phyloP scores from a whole-genome alignment of 2,797 vertebrate species.

The Hapalemur alaotrensis region DNA sequence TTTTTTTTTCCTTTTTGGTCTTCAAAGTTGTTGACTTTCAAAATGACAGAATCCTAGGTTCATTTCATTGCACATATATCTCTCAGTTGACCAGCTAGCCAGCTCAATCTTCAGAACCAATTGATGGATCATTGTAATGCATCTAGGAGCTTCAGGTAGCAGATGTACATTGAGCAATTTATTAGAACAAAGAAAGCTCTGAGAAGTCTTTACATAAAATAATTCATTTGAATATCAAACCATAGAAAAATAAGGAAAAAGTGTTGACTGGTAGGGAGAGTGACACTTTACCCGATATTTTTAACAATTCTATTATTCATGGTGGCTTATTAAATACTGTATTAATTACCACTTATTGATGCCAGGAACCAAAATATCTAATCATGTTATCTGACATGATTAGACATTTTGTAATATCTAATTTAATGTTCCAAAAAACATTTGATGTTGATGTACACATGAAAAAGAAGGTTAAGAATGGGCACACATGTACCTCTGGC shows the following conservation, averaged over 20 bases:
- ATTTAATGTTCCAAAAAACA: not conserved
- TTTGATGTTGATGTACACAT: not conserved
- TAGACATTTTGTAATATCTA: not conserved
- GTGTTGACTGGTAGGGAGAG: not conserved
- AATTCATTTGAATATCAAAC: not conserved
- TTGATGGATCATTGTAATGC: not conserved
- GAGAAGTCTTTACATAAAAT: not conserved
- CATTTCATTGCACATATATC: not conserved
- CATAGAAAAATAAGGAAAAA: not conserved
- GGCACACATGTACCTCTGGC: no score
- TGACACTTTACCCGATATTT: not conserved
- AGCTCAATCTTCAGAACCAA: not conserved
- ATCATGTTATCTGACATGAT: no score
- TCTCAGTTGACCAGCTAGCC: not conserved
- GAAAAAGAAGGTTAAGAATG: not conserved
- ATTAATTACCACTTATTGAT: not conserved
- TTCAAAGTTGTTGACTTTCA: constrained; percentile 14
- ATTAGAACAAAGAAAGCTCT: not conserved
- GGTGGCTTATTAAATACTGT: not conserved
- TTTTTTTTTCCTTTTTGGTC: not conserved
- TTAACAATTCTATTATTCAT: not conserved
- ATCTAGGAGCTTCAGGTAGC: not conserved
- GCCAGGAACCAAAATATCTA: not conserved
- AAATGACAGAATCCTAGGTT: not conserved
- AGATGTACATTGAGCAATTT: not conserved